Conservation (phyloP, 2,113 vertebrate species). For the Dromaius novaehollandiae region DNA sequence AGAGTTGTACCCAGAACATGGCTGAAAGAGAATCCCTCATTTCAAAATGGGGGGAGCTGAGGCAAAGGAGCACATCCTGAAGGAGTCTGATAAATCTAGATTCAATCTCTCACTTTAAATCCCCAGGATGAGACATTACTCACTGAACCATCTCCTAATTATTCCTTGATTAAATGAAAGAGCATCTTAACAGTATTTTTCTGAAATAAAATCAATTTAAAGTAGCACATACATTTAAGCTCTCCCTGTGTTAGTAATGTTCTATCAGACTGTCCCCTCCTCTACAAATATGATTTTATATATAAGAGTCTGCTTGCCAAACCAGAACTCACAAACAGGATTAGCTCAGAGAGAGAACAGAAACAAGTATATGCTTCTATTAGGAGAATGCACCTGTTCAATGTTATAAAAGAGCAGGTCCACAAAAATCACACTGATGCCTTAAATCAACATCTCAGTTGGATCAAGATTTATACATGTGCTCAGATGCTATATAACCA, state of each 20-base stretch:
- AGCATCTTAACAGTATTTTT: background rate
- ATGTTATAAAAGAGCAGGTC: background rate
- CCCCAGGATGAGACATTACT: background rate
- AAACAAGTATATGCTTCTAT: background rate
- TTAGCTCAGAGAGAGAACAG: background rate
- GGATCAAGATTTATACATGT: accelerated
- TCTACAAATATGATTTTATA: background rate
- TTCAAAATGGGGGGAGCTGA: background rate
- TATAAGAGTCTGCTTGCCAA: background rate
- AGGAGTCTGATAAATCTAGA: background rate
- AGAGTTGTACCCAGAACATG: accelerated
- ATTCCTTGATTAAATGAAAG: background rate
- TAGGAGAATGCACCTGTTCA: background rate
- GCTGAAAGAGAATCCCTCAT: background rate
- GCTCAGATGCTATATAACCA: background rate
- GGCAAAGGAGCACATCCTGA: background rate
- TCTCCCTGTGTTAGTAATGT: background rate
- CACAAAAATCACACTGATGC: background rate
- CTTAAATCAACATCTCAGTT: background rate
- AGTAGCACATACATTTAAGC: background rate
- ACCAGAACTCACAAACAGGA: background rate
- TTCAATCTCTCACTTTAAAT: background rate
- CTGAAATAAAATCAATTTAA: background rate
- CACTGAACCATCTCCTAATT: background rate
- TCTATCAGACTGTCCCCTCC: background rate